Conservation (phyloP, 1,140 invertebrate genomes). For the Leptoteleia sp. region DNA sequence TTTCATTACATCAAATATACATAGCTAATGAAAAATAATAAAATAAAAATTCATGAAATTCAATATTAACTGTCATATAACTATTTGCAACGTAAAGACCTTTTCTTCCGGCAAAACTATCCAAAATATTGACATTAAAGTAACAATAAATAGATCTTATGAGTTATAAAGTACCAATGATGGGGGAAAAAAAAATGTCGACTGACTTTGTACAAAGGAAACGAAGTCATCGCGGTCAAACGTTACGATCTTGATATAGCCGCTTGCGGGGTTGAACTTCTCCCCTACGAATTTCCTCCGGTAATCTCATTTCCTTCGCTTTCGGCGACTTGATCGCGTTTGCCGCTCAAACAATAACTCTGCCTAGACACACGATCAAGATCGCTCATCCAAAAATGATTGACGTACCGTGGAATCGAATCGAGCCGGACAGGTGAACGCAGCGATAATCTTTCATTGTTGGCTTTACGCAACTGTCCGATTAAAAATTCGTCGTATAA, state of each 20-base stretch:
- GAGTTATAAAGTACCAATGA: too few species aligned
- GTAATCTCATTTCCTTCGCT: slow-evolving; percentile 64
- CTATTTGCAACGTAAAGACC: too few species aligned
- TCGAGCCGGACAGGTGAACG: slow-evolving; percentile 57
- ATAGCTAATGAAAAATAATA: too few species aligned
- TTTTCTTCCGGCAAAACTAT: too few species aligned
- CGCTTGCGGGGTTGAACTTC: slow-evolving; percentile 14
- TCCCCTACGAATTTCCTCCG: slow-evolving; percentile 45
- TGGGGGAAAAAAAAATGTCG: neutral
- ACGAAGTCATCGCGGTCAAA: slow-evolving; percentile 33
- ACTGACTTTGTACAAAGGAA: neutral
- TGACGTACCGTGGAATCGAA: slow-evolving; percentile 58
- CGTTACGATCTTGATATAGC: slow-evolving; percentile 48
- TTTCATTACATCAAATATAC: too few species aligned
- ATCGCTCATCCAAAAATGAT: slow-evolving; percentile 56
- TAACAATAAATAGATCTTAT: too few species aligned
- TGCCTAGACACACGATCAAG: slow-evolving; percentile 38
- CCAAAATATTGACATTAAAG: too few species aligned
- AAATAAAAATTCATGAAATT: too few species aligned
- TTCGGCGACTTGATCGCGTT: slow-evolving; percentile 57
- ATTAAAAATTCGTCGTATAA: slow-evolving; percentile 22
- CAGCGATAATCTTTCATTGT: slow-evolving; percentile 31
- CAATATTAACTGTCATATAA: too few species aligned
- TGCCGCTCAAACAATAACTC: slow-evolving; percentile 40
- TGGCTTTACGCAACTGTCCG: slow-evolving; percentile 21